phyloP scores from a whole-genome alignment of 2,888 invertebrate species.

The Hirtodrosophila trivittata region DNA sequence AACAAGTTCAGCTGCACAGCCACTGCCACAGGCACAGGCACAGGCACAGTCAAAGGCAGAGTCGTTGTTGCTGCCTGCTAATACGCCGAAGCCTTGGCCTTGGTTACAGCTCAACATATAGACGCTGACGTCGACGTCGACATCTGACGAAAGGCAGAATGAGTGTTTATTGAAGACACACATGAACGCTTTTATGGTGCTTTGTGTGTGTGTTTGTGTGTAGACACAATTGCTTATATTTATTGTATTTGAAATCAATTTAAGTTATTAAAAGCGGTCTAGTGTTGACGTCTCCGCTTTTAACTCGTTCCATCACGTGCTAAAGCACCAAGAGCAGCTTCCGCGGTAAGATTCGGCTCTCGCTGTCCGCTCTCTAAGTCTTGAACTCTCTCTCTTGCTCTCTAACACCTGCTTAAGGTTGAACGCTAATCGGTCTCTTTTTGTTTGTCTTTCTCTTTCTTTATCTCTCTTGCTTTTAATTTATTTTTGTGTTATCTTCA shows the following conservation, averaged over 20 bases:
- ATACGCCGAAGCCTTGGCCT: conserved; percentile 50
- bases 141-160: conserved; percentile 23
- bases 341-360: conserved; percentile 31
- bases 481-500: not conserved
- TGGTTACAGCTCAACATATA: conserved; percentile 26
- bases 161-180: conserved; percentile 37
- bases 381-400: no score
- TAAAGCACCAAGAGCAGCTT: conserved; percentile 44
- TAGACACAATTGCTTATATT: conserved; percentile 6
- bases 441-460: not conserved
- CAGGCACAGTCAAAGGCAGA: conserved; percentile 3
- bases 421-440: conserved; percentile 11
- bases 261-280: conserved; percentile 33
- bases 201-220: conserved; percentile 2
- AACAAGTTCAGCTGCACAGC: conserved; percentile 67
- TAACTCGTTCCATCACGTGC: conserved; percentile 48
- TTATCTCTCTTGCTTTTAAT: conserved; percentile 4
- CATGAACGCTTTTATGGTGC: not conserved
- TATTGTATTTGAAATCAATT: conserved; percentile 44
- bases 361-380: conserved; percentile 1
- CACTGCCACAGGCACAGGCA: conserved; percentile 1
- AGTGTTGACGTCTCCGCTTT: conserved; percentile 23
- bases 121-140: conserved; percentile 1
- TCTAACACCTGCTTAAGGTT: conserved; percentile 11
- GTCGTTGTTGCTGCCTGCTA: conserved; percentile 10